phyloP scores from a whole-genome alignment of 2,888 invertebrate species.

The Zaprionus obscuricornis region DNA sequence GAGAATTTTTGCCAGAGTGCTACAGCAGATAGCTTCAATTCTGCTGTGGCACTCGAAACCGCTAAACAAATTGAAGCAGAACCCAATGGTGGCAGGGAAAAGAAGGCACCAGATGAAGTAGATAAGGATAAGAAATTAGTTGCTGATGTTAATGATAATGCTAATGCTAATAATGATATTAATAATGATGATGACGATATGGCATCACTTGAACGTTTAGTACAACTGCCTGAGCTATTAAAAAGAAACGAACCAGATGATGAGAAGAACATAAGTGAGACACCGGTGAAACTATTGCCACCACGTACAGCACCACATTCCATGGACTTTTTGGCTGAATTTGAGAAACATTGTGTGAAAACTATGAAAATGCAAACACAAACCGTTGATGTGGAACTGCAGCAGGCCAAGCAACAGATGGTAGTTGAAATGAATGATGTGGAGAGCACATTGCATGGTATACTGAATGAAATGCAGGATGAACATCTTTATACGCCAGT shows the following conservation, averaged over 20 bases:
- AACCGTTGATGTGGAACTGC: constrained; percentile 24
- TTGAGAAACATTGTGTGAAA: constrained; percentile 71
- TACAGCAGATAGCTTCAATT: constrained; percentile 75
- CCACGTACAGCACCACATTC: constrained; percentile 12
- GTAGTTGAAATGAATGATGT: constrained; percentile 77
- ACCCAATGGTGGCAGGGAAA: constrained; percentile 1
- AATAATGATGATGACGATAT: constrained; percentile 21
- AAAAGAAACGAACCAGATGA: not conserved
- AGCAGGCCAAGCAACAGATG: constrained; percentile 58
- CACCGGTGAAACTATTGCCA: constrained; percentile 4
- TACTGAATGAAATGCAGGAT: constrained; percentile 80
- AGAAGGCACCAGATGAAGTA: too few species aligned
- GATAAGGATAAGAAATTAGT: not conserved
- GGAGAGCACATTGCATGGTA: constrained; percentile 77
- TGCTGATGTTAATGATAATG: too few species aligned
- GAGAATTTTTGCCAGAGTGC: constrained; percentile 76
- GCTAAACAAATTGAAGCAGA: constrained; percentile 58
- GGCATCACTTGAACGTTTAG: constrained; percentile 12
- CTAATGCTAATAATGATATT: not conserved
- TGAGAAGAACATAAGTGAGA: not conserved
- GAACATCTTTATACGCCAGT: constrained; percentile 78
- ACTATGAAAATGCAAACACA: constrained; percentile 37
- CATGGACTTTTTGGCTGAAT: constrained; percentile 78
- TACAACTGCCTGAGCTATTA: not conserved
- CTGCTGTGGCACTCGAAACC: constrained; percentile 65